phyloP scores from a whole-genome alignment of 2,888 invertebrate genomes.

The Camponotus fellah region DNA sequence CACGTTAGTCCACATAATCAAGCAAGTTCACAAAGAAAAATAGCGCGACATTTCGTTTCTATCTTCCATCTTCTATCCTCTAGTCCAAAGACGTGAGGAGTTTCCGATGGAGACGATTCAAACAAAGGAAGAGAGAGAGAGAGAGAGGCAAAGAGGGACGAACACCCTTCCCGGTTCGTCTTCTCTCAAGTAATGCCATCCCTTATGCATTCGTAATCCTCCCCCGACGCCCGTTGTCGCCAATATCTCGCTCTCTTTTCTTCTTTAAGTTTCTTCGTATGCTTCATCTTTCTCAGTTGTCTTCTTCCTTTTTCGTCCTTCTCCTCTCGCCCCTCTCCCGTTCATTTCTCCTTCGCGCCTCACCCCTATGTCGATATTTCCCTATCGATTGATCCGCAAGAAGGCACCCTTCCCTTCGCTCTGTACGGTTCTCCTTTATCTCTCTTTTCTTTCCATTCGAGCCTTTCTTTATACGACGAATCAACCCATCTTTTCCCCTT shows the following conservation, averaged over 20 bases:
- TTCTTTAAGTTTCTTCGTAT: conserved; percentile 39
- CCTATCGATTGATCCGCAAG: conserved; percentile 84
- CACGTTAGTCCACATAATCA: not conserved
- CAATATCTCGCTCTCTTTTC: conserved; percentile 54
- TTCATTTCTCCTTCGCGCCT: conserved; percentile 70
- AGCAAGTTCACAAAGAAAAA: conserved; percentile 19
- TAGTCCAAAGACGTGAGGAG: conserved; percentile 44
- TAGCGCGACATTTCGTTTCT: conserved; percentile 54
- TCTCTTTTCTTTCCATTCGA: conserved; percentile 64
- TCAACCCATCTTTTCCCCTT: conserved; percentile 26
- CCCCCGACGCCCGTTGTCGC: conserved; percentile 56
- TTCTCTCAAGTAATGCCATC: conserved; percentile 81
- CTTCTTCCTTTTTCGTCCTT: conserved; percentile 50
- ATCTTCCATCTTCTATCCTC: not conserved
- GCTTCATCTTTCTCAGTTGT: conserved; percentile 47
- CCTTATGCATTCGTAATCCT: conserved; percentile 80
- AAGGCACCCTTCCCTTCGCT: conserved; percentile 71
- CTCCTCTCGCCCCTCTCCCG: conserved; percentile 39
- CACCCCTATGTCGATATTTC: conserved; percentile 83
- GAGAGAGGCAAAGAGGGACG: conserved; percentile 11
- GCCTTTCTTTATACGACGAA: conserved; percentile 62
- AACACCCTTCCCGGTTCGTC: conserved; percentile 62
- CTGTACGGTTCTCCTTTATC: conserved; percentile 59
- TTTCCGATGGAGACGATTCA: conserved; percentile 54
- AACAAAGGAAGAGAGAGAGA: conserved; percentile 71